These are phyloP conservation scores for Dermatemys mawii DNA, from an alignment of 2,113 vertebrate genomes.

Conservation along the genomic window DNA sequence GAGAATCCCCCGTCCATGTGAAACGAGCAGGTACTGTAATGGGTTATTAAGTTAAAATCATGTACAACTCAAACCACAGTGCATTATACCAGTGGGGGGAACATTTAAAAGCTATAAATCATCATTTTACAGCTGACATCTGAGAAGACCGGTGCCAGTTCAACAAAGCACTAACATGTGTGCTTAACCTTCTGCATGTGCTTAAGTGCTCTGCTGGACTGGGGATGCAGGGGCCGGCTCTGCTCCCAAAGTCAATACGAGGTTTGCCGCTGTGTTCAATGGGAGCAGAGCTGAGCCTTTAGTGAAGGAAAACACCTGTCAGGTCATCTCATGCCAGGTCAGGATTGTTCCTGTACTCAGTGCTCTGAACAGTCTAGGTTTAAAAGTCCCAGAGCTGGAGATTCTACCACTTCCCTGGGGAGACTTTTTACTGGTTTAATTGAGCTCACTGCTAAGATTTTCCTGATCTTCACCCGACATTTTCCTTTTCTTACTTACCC, in stretches of 20 bases:
- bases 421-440: not conserved
- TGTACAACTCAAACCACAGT: not conserved
- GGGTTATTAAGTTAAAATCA: fast-evolving
- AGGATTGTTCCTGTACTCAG: not conserved
- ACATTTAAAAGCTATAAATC: not conserved
- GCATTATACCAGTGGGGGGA: fast-evolving
- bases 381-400: not conserved
- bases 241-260: constrained; percentile 16
- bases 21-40: not conserved
- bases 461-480: not conserved
- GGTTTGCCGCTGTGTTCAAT: constrained; percentile 33
- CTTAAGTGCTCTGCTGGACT: not conserved
- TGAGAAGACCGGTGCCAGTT: not conserved
- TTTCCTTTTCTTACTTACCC: not conserved
- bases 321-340: not conserved
- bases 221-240: not conserved
- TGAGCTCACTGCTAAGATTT: not conserved
- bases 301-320: not conserved
- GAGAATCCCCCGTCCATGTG: not conserved
- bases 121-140: not conserved
- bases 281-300: not conserved
- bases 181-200: constrained; percentile 8
- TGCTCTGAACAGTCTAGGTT: not conserved
- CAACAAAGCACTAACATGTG: constrained; percentile 26
- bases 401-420: not conserved